Base-by-base conservation (phyloP, 2,888 invertebrate species). In the Eupithecia tripunctaria region DNA sequence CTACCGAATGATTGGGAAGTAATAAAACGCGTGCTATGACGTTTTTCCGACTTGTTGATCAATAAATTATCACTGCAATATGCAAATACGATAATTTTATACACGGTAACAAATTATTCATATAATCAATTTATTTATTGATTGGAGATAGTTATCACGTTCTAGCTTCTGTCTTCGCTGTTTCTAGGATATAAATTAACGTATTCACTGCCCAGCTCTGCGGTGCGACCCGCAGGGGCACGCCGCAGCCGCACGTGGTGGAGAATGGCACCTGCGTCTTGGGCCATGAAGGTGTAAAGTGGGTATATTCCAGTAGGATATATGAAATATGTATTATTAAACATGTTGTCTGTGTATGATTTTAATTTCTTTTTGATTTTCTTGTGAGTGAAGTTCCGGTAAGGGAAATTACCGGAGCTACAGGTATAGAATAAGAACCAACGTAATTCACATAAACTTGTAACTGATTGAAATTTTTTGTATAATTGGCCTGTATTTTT, bases 1-100 rank as follows among this genome's bases (percentile, higher is more conserved):
- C 32, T 60, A 60, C 29, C 60, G 60, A 60, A 60, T 21, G 32
- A 60, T 60, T 60, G 63, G 63, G 63, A 63, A 63, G 63, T 63
- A 36, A 63, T 63, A 63, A 63, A 63, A 32, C 36, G 60, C 60
- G 27, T 29, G 29, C 29, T n/a, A 36, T 63, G 63, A 63, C 29
- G 63, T 63, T 63, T n/a, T 63, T 63, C 63, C 63, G 63, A 36
- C 63, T 36, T 63, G 29, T 32, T n/a, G 15, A 36, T 36, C 14
- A n/a, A 63, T 63, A 63, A 63, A 63, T 63, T 32, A 32, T 36
- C 63, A 63, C 60, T 8, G 60, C 60, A 60, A 29, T 60, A 60
- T 60, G 60, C 18, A 60, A 60, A 29, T 56, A 25, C 29, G 60
- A 60, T 60, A 29, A 60, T 18, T 56, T 56, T 56, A 56, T 56